Conservation (phyloP, 2,888 invertebrate species). For the Drosophila neotestacea region DNA sequence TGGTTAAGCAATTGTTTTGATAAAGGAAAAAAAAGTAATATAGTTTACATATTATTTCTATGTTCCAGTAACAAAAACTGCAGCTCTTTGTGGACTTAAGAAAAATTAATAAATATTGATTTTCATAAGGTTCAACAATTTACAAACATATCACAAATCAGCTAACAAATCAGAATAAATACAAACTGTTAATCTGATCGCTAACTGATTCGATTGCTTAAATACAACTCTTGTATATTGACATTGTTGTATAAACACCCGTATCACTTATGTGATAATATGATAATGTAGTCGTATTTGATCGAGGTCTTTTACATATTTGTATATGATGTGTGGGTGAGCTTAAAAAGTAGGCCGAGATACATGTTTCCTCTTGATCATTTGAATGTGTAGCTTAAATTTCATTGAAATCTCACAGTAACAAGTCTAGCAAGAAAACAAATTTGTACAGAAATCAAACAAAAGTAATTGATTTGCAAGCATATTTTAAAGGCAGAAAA, state of each 20-base stretch:
- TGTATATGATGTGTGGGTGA: conserved; percentile 10
- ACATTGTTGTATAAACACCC: not conserved
- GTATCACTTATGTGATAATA: not conserved
- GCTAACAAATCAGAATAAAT: no score
- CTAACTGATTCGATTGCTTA: not conserved
- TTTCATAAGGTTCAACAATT: no score
- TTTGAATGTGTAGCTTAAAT: conserved; percentile 11
- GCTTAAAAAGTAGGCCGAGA: conserved; percentile 35
- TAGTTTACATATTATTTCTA: no score
- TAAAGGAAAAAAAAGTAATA: no score
- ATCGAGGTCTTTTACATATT: conserved; percentile 11
- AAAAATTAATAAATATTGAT: no score
- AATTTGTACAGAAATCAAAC: conserved; percentile 2
- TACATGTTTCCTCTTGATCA: not conserved
- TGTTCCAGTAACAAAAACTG: no score
- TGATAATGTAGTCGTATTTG: not conserved
- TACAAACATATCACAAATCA: no score
- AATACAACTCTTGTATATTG: not conserved
- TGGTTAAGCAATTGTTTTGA: no score
- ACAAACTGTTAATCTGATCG: not conserved
- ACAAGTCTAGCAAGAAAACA: conserved; percentile 9
- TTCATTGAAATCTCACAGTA: conserved; percentile 8
- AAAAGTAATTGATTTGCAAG: not conserved
- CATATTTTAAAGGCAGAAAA: not conserved
- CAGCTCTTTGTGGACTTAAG: no score